Base-by-base conservation (phyloP, 2,113 vertebrate species). In the Thalassarche chlororhynchos region DNA sequence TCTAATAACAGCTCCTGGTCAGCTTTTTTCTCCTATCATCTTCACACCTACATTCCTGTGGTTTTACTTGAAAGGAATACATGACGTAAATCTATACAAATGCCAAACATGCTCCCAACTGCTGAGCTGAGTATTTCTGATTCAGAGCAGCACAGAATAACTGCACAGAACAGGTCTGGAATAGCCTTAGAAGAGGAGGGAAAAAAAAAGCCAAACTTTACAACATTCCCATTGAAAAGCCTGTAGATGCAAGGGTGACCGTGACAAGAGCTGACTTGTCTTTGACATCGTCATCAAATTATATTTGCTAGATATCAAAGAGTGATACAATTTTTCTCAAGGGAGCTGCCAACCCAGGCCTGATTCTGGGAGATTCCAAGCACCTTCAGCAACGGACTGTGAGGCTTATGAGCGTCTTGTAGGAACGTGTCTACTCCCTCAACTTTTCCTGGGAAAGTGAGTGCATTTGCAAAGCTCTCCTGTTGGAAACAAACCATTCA, bases 61-160 rank as follows among this genome's bases (percentile, higher is more conserved):
- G 93, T 87, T 96, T 93, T 78, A 65, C 72, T 92, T 94, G 76
- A 90, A 87, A 95, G 44, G 54, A 82, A 71, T 61, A 85, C 4
- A 10, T 61, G 55, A 89, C 68, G 71, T 52, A 96, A 89, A 97
- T 79, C 84, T 81, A 36, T 51, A 74, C 54, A 77, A 90, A 69
- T 70, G 62, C 66, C 68, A 92, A 82, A 72, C 26, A 55, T 76
- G 24, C 47, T 81, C 66, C 75, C 57, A 93, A 0, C 46, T 76
- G 51, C 89, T 94, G 40, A 92, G 36, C 44, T 82, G 81, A 76
- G 20, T 76, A 62, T 86, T 92, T 92, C 88, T 84, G 57, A 77
- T 51, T 76, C 66, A 93, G 31, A 78, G 49, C 10, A 84, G 28
- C n/a, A 76, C 17, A 64, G 55, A 40, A 58, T 66, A 62, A 49